Base-by-base conservation (phyloP, 2,888 invertebrate genomes). In the Tinea trinotella region DNA sequence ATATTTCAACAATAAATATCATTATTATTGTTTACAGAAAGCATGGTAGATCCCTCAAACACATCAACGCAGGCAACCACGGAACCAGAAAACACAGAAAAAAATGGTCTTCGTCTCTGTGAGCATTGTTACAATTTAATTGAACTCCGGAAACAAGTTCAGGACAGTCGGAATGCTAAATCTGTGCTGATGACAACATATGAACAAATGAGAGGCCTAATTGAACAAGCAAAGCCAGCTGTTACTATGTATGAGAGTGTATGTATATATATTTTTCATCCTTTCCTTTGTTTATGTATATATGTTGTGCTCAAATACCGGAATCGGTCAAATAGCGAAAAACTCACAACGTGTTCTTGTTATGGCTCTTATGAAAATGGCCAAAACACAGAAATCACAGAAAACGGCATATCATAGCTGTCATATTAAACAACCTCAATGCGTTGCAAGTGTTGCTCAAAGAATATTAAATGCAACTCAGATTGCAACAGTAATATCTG, bases 161-260 rank as follows among this genome's bases (percentile, higher is more conserved):
- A 96, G 69, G 93, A 96, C 59, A 92, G 92, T 59, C 89, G 94
- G 62, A 93, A 92, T 55, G 89, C 90, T 34, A 94, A 94, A 63
- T 94, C 96, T 4, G 87, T 90, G 1, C 88, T 97, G 22, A 90
- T 92, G 58, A 90, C 94, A 35, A 89, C 95, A 24, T 98, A 98
- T 73, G 92, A 93, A 55, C 90, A 93, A 71, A 90, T 98, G 80
- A 89, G 91, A 61, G 88, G 90, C 54, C 83, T 92, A 55, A 92
- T 95, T 74, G 91, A 91, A 55, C 92, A 94, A 64, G 92, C 95
- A 0, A 88, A 77, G 49, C 90, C 90, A 0, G 89, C 90, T 59
- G 88, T 91, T 44, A 89, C 89, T 56, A 88, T 90, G 87, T 91
- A 91, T 74, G 76, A 87, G 57, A 91, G 91, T 83, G 89, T 88